Evolutionary conservation across 2,113 vertebrate genomes (phyloP).

Genomic region (Erinaceus europaeus): DNA sequence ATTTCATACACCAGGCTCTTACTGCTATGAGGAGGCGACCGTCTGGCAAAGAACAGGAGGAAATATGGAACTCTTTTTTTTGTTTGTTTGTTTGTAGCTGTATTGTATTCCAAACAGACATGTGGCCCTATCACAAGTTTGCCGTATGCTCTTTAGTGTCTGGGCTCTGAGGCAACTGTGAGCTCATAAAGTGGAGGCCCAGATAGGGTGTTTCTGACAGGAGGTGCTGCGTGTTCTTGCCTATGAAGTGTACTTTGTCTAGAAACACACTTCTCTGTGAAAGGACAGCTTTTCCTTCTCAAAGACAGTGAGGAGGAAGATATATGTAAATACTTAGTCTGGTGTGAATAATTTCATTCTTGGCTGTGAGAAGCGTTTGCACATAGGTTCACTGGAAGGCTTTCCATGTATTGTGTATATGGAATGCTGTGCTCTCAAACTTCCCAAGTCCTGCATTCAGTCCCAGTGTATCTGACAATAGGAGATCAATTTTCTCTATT

Average conservation of each 20-base stretch:
- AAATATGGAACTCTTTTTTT: not conserved
- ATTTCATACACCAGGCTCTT: not conserved
- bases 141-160: not conserved
- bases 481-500: constrained; percentile 45
- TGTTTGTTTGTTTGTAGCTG: constrained; percentile 42
- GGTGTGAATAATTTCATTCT: constrained; percentile 41
- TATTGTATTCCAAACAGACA: constrained; percentile 51
- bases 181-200: not conserved
- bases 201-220: not conserved
- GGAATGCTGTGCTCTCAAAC: constrained; percentile 38
- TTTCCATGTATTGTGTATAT: constrained; percentile 51
- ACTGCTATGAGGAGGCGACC: not conserved
- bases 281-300: constrained; percentile 13
- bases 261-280: not conserved
- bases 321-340: constrained; percentile 36
- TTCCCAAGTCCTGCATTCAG: not conserved
- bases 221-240: constrained; percentile 27
- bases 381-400: constrained; percentile 37
- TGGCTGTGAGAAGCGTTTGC: not conserved
- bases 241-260: not conserved
- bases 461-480: not conserved
- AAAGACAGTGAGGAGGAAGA: constrained; percentile 41
- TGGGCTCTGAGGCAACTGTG: not conserved
- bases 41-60: constrained; percentile 21
- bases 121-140: not conserved